Evolutionary conservation across 2,797 vertebrate genomes (phyloP), one percentile per base, ranked within the genome.

Genomic region (Fistularia tabacaria): DNA sequence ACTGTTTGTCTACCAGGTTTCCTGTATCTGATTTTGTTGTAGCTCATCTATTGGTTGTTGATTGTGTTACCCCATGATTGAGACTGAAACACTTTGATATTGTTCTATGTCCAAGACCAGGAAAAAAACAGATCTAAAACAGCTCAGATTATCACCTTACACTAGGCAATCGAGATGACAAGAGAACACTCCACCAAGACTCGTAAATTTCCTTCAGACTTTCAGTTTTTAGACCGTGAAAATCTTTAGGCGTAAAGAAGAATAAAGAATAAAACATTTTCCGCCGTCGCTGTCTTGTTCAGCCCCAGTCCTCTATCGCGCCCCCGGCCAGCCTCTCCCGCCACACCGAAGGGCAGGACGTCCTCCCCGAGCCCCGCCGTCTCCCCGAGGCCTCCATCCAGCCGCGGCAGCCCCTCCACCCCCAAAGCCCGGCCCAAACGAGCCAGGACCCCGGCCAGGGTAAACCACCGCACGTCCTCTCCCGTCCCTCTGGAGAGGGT

Each of bases 221-320:
- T n/a, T 10, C 7, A 11, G 37, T 3, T 7, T 47, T 7, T 36
- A 14, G 7, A 39, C 7, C 38, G 14, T 52, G 14, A 15, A 40
- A n/a, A n/a, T n/a, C n/a, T n/a, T n/a, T n/a, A n/a, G n/a, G n/a
- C n/a, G n/a, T n/a, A n/a, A n/a, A n/a, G n/a, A n/a, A n/a, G n/a
- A n/a, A n/a, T n/a, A n/a, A n/a, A n/a, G n/a, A n/a, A 25, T 25
- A 25, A 25, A 25, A 25, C 25, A 25, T 25, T 25, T 25, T 25
- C 5, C 25, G 25, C 5, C 5, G 7, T 25, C 8, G 36, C 1
- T n/a, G 3, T 36, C 36, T 49, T 8, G 12, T 73, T 4, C 56
- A 91, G 89, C 82, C 85, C 90, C 1, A 95, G 93, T 85, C 91
- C 92, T 0, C 81, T 93, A 69, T 89, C 90, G 11, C 95, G 92